Conservation (phyloP, 2,888 invertebrate species). For the Eupithecia exiguata region DNA sequence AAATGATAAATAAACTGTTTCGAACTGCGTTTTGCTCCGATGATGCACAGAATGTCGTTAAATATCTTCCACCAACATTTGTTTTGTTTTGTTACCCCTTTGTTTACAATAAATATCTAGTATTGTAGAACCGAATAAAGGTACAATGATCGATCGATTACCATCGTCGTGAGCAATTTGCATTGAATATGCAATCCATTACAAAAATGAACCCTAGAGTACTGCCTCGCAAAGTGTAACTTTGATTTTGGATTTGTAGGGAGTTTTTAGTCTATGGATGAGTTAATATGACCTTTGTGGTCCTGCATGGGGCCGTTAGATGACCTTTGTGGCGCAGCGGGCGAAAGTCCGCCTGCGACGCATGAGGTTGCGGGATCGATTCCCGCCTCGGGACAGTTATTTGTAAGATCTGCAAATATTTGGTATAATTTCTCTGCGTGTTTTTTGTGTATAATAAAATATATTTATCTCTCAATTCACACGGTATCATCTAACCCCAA, state of each 20-base stretch:
- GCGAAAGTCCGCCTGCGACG: no score
- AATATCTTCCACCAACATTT: neutral
- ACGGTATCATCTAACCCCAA: no score
- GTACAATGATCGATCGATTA: slow-evolving; percentile 29
- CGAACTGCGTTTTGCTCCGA: neutral
- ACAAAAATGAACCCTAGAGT: slow-evolving; percentile 12
- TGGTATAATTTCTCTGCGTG: no score
- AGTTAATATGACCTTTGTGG: no score
- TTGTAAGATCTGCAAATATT: neutral
- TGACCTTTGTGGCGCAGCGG: no score
- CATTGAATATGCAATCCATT: slow-evolving; percentile 36
- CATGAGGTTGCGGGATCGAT: neutral
- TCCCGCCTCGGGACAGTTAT: neutral
- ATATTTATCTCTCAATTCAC: no score
- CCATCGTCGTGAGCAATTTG: slow-evolving; percentile 21
- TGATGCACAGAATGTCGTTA: neutral
- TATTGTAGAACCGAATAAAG: neutral
- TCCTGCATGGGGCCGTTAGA: neutral
- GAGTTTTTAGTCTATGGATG: neutral
- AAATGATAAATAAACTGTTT: neutral
- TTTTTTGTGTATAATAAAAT: no score
- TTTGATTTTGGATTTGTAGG: neutral
- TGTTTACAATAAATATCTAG: neutral
- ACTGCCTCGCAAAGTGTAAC: neutral
- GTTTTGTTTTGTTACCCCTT: neutral